A percentile compares a stretch with the other conserved stretches of the same genome.
Conservation (phyloP, 2,797 vertebrate species). For the Neoniphon sammara region DNA sequence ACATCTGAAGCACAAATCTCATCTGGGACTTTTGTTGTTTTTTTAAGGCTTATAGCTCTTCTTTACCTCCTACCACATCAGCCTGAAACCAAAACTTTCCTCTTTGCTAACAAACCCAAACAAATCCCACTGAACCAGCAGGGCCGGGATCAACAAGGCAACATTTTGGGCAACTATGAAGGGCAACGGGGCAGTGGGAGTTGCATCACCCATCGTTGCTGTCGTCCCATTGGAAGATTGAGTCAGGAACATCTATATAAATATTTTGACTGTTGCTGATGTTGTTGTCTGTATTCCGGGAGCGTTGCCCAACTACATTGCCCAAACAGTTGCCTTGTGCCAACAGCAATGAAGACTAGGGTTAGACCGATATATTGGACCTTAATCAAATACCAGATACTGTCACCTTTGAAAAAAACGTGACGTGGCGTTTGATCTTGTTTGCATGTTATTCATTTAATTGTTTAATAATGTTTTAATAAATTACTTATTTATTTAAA, state of each 20-base stretch:
- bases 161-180: not conserved
- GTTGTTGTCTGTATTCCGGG: too few relatives aligned
- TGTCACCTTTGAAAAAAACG: too few relatives aligned
- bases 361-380: not conserved
- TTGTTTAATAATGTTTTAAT: too few relatives aligned
- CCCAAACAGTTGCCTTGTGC: not conserved
- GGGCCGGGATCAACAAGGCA: not conserved
- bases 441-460: too few relatives aligned
- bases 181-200: too few relatives aligned
- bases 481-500: too few relatives aligned
- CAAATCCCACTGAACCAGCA: not conserved
- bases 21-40: not conserved
- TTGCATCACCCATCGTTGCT: too few relatives aligned
- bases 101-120: not conserved
- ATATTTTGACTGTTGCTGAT: too few relatives aligned
- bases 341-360: not conserved
- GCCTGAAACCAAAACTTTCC: not conserved
- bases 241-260: too few relatives aligned
- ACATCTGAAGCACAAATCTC: not conserved
- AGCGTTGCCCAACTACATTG: not conserved
- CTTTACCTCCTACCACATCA: not conserved
- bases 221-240: too few relatives aligned
- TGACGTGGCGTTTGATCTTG: too few relatives aligned
- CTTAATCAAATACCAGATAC: too few relatives aligned
- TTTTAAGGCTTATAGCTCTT: constrained; percentile 13